phyloP scores from a whole-genome alignment of 2,113 vertebrate genomes.

The Bubo blakistoni region DNA sequence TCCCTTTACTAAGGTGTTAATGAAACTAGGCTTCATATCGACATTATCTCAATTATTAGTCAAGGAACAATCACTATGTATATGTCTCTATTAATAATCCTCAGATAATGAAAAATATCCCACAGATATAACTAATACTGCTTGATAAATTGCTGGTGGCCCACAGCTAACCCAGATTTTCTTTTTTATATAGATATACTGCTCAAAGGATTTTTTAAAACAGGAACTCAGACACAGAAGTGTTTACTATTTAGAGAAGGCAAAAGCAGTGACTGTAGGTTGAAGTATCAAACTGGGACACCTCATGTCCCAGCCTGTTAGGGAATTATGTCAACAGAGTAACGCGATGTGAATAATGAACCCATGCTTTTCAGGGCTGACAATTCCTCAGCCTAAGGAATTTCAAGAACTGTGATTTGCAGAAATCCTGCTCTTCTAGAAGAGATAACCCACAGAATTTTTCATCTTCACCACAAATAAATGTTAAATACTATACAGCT shows the following conservation, averaged over 20 bases:
- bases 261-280: neutral
- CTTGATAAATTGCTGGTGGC: slow-evolving; percentile 32
- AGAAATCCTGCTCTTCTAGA: neutral
- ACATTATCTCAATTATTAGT: slow-evolving; percentile 53
- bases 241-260: slow-evolving; percentile 6
- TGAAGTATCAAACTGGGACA: slow-evolving; percentile 48
- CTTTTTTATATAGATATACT: neutral
- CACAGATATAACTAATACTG: slow-evolving; percentile 24
- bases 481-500: neutral
- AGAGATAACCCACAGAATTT: slow-evolving; percentile 12
- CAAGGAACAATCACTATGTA: slow-evolving; percentile 28
- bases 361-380: slow-evolving; percentile 36
- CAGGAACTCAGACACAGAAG: neutral
- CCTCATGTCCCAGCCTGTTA: slow-evolving; percentile 25
- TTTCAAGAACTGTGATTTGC: neutral
- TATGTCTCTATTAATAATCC: slow-evolving; percentile 40
- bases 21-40: neutral
- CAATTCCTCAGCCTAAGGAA: slow-evolving; percentile 20
- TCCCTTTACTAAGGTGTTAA: slow-evolving; percentile 37
- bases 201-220: neutral
- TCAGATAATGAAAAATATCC: slow-evolving; percentile 60
- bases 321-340: slow-evolving; percentile 51
- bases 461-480: slow-evolving; percentile 1
- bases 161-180: neutral
- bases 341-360: slow-evolving; percentile 46